Percentiles rank a stretch among this genome's conserved stretches.
Evolutionary conservation across 1,140 invertebrate species (phyloP).

Genomic region (Drosophila setifemur): DNA sequence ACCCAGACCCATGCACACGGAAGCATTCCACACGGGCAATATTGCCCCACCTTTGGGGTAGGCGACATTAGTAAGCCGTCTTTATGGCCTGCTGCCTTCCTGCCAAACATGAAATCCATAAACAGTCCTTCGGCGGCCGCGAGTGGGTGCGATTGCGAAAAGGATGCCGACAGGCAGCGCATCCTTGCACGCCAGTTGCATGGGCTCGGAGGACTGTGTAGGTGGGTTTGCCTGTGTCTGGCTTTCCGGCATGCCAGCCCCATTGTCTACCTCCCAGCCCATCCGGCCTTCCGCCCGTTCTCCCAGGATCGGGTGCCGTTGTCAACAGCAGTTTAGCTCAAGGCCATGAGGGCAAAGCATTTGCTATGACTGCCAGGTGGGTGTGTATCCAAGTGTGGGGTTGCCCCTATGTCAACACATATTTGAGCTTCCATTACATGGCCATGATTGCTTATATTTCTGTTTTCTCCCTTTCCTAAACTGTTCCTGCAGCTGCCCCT

Average conservation of each 20-base stretch:
- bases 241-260: conserved; percentile 61
- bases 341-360: conserved; percentile 67
- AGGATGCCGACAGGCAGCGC: conserved; percentile 45
- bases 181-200: conserved; percentile 39
- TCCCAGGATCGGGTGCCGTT: conserved; percentile 32
- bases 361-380: conserved; percentile 64
- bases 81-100: conserved; percentile 73
- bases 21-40: conserved; percentile 1
- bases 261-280: conserved; percentile 49
- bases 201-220: conserved; percentile 12
- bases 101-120: conserved; percentile 71
- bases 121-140: conserved; percentile 51
- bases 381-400: conserved; percentile 20
- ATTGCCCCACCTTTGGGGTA: conserved; percentile 34
- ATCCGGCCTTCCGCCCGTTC: not conserved
- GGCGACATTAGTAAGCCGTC: conserved; percentile 67
- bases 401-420: conserved; percentile 67
- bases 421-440: conserved; percentile 76
- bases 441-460: conserved; percentile 73
- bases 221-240: conserved; percentile 41
- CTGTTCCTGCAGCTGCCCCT: conserved; percentile 51
- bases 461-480: not conserved
- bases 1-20: too few species aligned
- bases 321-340: conserved; percentile 78
- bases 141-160: conserved; percentile 37